Evolutionary conservation across 2,797 vertebrate species (phyloP).

Genomic region (Platalea minor): DNA sequence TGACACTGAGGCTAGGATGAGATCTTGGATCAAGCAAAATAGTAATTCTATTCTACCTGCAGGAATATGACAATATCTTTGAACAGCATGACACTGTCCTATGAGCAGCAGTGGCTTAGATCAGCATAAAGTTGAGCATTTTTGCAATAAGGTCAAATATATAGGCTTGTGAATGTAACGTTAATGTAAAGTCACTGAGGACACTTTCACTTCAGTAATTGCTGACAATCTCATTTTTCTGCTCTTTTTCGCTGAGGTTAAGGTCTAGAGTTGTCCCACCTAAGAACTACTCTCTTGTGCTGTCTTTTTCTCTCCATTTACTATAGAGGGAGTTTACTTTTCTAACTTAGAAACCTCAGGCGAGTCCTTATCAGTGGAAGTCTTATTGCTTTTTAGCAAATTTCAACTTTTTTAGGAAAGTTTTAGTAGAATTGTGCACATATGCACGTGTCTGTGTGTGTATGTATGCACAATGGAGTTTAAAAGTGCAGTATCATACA

Average conservation of each 20-base stretch:
- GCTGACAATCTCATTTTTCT: background rate
- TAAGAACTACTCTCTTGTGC: background rate
- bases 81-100: background rate
- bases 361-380: background rate
- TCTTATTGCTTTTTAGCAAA: background rate
- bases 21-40: background rate
- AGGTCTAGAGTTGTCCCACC: background rate
- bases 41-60: background rate
- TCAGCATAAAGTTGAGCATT: background rate
- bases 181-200: background rate
- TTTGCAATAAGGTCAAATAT: background rate
- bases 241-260: background rate
- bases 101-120: background rate
- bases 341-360: background rate
- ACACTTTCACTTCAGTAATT: background rate
- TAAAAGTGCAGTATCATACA: background rate
- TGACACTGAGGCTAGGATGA: background rate
- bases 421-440: background rate
- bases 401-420: background rate
- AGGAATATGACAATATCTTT: background rate
- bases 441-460: fast-evolving
- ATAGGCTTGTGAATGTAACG: background rate
- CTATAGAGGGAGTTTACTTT: background rate
- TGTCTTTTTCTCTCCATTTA: background rate
- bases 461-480: background rate